These are phyloP conservation scores for Dryobota labecula DNA, from an alignment of 2,888 invertebrate genomes.

Conservation along the genomic window DNA sequence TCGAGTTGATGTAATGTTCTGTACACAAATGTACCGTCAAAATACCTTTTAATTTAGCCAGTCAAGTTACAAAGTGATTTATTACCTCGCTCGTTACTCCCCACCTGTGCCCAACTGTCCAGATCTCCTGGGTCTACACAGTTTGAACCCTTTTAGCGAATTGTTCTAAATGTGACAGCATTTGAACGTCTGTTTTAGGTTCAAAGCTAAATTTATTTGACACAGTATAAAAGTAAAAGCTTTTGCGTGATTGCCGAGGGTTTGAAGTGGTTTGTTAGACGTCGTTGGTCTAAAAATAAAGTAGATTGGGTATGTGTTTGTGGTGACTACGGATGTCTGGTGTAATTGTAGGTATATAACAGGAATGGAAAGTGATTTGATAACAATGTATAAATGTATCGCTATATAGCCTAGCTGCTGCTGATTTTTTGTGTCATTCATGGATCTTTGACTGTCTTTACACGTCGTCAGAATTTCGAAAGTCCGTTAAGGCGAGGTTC, in stretches of 20 bases:
- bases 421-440: no score
- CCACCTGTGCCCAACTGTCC: constrained; percentile 62
- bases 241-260: constrained; percentile 31
- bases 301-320: constrained; percentile 14
- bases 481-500: no score
- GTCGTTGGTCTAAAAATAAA: constrained; percentile 12
- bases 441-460: no score
- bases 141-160: constrained; percentile 70
- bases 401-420: no score
- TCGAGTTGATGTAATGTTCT: no score
- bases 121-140: constrained; percentile 22
- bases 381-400: no score
- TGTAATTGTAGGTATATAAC: no score
- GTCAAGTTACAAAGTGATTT: constrained; percentile 61
- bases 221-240: constrained; percentile 36
- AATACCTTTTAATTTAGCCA: constrained; percentile 25
- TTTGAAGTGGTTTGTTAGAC: constrained; percentile 5
- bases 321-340: not conserved
- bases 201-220: constrained; percentile 43
- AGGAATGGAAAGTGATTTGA: no score
- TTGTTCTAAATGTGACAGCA: constrained; percentile 63
- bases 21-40: not conserved
- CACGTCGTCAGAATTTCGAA: no score
- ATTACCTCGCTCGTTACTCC: constrained; percentile 48
- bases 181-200: constrained; percentile 30